These are phyloP conservation scores for Galendromus occidentalis DNA, from an alignment of 1,140 invertebrate species.

Conservation along the genomic window DNA sequence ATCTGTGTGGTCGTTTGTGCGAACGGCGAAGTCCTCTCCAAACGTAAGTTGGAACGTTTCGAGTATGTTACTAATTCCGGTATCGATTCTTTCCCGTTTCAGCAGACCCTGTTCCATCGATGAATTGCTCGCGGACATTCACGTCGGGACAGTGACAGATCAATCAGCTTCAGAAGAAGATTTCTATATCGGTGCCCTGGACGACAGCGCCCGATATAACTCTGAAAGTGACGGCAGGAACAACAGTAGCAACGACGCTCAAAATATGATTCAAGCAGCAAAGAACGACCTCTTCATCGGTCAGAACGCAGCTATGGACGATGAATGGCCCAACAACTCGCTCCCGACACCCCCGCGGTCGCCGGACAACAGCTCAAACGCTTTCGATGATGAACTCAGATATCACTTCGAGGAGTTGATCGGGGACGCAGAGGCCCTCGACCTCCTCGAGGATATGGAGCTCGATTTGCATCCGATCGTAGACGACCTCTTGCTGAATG, in stretches of 20 bases:
- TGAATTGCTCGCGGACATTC: background rate
- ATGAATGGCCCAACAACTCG: background rate
- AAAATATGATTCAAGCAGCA: background rate
- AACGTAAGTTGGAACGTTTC: no score
- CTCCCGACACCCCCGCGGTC: background rate
- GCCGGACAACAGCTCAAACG: background rate
- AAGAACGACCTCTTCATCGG: slow-evolving; percentile 8
- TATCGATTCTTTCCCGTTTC: no score
- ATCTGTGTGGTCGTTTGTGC: no score
- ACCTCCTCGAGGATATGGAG: background rate
- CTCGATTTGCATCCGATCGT: background rate
- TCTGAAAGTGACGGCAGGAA: background rate
- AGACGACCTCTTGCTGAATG: background rate
- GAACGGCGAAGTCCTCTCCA: no score
- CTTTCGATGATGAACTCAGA: background rate
- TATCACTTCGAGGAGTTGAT: background rate
- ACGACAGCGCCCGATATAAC: background rate
- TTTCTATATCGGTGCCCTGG: background rate
- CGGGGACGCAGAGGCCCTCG: background rate
- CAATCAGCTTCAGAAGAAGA: background rate
- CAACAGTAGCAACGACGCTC: background rate
- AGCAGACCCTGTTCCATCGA: background rate
- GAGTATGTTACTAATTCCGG: no score
- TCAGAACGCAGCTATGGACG: background rate
- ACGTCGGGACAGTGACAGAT: background rate